A percentile compares a stretch with the other conserved stretches of the same genome.
These are phyloP conservation scores for Erpornis zantholeuca DNA, from an alignment of 2,113 vertebrate genomes.

Conservation along the genomic window DNA sequence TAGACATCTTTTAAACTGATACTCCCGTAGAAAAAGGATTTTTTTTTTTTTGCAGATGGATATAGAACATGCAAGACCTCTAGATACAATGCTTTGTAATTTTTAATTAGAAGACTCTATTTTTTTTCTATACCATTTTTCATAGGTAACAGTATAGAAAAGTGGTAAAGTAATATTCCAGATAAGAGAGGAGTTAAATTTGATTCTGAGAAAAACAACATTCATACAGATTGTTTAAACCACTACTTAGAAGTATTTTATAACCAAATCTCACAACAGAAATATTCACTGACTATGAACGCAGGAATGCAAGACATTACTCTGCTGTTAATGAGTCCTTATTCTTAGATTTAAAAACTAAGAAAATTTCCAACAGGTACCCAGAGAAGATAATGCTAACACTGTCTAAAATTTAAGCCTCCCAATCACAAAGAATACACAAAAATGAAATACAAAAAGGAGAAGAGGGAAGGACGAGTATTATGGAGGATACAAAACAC, in stretches of 20 bases:
- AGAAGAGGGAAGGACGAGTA: not conserved
- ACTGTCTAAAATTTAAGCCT: not conserved
- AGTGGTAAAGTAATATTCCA: not conserved
- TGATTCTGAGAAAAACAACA: not conserved
- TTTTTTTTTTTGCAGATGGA: not conserved
- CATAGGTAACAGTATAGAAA: not conserved
- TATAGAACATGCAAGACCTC: not conserved
- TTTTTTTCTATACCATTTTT: not conserved
- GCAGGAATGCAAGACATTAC: not conserved
- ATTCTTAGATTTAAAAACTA: not conserved
- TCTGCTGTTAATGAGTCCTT: not conserved
- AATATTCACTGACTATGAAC: not conserved
- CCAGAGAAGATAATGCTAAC: not conserved
- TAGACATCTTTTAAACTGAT: not conserved
- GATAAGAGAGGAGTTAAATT: not conserved
- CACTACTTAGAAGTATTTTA: not conserved
- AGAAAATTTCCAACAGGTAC: not conserved
- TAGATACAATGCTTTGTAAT: not conserved
- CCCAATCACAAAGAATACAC: not conserved
- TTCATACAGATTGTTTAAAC: not conserved
- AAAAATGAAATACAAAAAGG: not conserved
- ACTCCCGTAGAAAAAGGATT: not conserved
- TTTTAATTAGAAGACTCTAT: not conserved
- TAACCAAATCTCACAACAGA: not conserved
- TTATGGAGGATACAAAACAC: not conserved